Evolutionary conservation across 2,797 vertebrate species (phyloP), one percentile per base, ranked within the genome.

Genomic region (Syndactyla subalaris): DNA sequence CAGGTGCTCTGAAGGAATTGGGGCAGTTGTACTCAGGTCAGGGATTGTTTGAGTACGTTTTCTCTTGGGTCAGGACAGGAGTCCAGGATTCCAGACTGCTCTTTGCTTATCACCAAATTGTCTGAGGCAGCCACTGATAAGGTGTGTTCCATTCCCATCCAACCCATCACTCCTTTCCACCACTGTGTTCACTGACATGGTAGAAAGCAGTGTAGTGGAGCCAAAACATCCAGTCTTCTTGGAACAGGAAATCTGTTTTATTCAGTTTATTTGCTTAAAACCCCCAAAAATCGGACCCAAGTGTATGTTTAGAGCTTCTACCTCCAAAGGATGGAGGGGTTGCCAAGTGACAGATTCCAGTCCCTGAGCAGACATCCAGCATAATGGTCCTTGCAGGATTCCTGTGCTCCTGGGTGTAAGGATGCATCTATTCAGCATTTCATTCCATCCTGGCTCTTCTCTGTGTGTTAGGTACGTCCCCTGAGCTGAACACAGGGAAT

Each of bases 151-250:
- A 10, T 71, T 74, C 43, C 51, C 27, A 34, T n/a, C 43, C 24
- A 72, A 3, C 41, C 29, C 41, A 0, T 54, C 36, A 3, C 24
- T 85, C 12, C 74, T 74, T 34, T 36, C 58, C 82, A 57, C 27
- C 3, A 0, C 39, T 21, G 30, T 27, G 30, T 48, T 67, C 0
- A 0, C 6, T 57, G 59, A 13, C 9, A 0, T 39, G 45, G 39
- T 29, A 30, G 59, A 57, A 43, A 45, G 15, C 55, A 49, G 43
- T 21, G 27, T 19, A 57, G 15, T 13, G 30, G 41, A 85, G 72
- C 66, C 74, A 76, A 54, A 62, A 13, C 26, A 48, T 41, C 72
- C 6, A 3, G 2, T 63, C 36, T 83, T 34, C 43, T 63, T 20
- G 18, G 55, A 65, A 57, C 49, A 30, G 14, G 15, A 71, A 48